Evolutionary conservation across 1,140 invertebrate genomes (phyloP).

Genomic region (Drosophila nikananu): DNA sequence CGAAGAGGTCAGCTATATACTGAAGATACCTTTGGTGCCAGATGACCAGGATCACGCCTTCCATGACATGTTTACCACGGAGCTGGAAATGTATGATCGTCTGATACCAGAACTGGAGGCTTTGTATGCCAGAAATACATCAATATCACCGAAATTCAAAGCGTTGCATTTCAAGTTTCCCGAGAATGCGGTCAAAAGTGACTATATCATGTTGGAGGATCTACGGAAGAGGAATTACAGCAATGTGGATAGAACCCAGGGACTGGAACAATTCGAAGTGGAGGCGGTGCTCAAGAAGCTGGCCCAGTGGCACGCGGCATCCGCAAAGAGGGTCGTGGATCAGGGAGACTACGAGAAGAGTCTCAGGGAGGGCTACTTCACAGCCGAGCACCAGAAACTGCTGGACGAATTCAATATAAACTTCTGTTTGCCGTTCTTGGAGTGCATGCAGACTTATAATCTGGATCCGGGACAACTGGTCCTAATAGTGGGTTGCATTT

Average conservation of each 20-base stretch:
- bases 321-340: conserved; percentile 55
- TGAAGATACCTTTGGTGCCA: conserved; percentile 64
- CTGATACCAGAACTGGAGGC: conserved; percentile 64
- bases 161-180: conserved; percentile 55
- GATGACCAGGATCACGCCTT: conserved; percentile 63
- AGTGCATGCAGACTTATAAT: conserved; percentile 67
- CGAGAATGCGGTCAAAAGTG: conserved; percentile 37
- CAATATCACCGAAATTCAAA: conserved; percentile 51
- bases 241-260: conserved; percentile 86
- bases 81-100: conserved; percentile 66
- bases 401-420: conserved; percentile 62
- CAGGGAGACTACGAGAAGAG: conserved; percentile 53
- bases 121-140: conserved; percentile 59
- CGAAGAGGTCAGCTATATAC: conserved; percentile 54
- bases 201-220: conserved; percentile 70
- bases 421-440: conserved; percentile 65
- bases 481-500: conserved; percentile 53
- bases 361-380: conserved; percentile 62
- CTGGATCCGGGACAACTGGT: conserved; percentile 57
- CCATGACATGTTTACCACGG: conserved; percentile 51
- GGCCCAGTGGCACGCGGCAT: conserved; percentile 87
- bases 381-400: conserved; percentile 47
- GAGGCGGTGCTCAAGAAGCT: conserved; percentile 86
- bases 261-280: conserved; percentile 86
- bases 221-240: conserved; percentile 40